Base-by-base conservation (phyloP, 2,888 invertebrate genomes). In the Oscheius onirici region DNA sequence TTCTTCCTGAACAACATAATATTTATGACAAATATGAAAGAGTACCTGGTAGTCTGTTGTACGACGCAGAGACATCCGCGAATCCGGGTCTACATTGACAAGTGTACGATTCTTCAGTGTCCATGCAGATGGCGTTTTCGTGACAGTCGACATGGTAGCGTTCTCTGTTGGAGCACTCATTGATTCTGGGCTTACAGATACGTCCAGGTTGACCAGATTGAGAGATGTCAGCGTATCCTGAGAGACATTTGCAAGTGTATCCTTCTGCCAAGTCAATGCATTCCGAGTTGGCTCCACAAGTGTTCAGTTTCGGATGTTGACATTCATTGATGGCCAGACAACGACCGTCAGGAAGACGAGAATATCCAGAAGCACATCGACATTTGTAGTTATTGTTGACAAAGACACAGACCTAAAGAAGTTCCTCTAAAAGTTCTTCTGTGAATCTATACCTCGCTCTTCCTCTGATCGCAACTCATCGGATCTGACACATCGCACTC, bases 401-500 rank as follows among this genome's bases (percentile, higher is more conserved):
- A 74, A 88, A 87, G 17, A 86, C 71, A 63, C 87, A 87, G 15
- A 88, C 87, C 69, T 72, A 28, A 55, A 66, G 17, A 43, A 11
- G 15, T 26, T 15, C 24, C 15, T 24, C 28, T n/a, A 54, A 54
- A 3, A 54, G n/a, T 8, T 40, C 3, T 34, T 17, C n/a, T n/a
- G n/a, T 1, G 10, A 8, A 63, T 63, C n/a, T 17, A 20, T 24
- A 73, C 71, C 75, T 88, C 87, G 55, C 76, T 71, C 55, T 86
- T 86, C 34, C 72, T 68, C 66, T 81, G 80, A 74, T 87, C 84
- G 63, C 87, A 87, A 46, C 84, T 83, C 80, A 87, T 84, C 58
- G 88, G 87, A 74, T 87, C 87, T 73, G 84, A 83, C 24, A 87
- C 87, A 58, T 87, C 83, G 75, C 87, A 87, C 78, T 87, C 87